A percentile compares a stretch with the other conserved stretches of the same genome.
Evolutionary conservation across 1,140 invertebrate species (phyloP).

Genomic region (Penaeus vannamei): DNA sequence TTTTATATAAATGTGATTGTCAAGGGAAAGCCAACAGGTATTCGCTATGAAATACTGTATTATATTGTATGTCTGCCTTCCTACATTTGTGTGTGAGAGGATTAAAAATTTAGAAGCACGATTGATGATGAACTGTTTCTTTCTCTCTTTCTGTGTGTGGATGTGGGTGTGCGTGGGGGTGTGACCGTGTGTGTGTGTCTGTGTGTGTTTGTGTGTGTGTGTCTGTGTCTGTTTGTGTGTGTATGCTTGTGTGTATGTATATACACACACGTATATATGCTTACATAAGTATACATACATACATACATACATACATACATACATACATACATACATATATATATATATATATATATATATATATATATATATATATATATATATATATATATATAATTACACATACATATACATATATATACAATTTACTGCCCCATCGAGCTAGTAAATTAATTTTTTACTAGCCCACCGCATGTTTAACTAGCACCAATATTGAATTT

Average conservation of each 20-base stretch:
- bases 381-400: neutral
- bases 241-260: neutral
- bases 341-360: neutral
- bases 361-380: neutral
- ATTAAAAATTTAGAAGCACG: too few species aligned
- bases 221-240: neutral
- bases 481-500: too few species aligned
- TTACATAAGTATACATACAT: neutral
- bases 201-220: neutral
- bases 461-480: too few species aligned
- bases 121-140: neutral
- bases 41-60: too few species aligned
- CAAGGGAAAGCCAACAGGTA: too few species aligned
- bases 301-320: neutral
- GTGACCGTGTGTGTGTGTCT: neutral
- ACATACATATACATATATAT: neutral
- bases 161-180: neutral
- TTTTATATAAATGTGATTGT: too few species aligned
- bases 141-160: neutral
- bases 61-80: too few species aligned
- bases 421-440: neutral
- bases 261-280: neutral
- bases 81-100: too few species aligned
- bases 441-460: too few species aligned
- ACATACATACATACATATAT: neutral